Percentiles rank a stretch among this genome's conserved stretches.
phyloP scores from a whole-genome alignment of 2,888 invertebrate genomes.

The Lasioglossum figueresi region DNA sequence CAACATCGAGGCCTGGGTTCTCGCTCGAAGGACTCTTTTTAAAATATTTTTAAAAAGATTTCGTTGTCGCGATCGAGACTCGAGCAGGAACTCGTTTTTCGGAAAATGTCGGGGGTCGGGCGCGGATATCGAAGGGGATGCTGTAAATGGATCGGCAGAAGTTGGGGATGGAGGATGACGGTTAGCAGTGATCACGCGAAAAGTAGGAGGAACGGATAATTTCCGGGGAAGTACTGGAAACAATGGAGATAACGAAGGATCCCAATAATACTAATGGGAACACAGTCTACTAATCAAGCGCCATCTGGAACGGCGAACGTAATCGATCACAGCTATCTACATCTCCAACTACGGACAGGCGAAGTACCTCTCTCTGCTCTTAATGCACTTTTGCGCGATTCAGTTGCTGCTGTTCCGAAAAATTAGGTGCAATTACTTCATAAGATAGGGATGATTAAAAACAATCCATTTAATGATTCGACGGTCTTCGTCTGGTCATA shows the following conservation, averaged over 20 bases:
- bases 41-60: too few species aligned
- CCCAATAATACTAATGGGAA: conserved; percentile 11
- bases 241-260: conserved; percentile 8
- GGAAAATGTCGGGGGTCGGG: not conserved
- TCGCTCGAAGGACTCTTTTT: too few species aligned
- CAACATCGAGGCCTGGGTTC: too few species aligned
- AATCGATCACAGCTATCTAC: not conserved
- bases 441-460: not conserved
- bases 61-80: not conserved
- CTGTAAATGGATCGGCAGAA: not conserved
- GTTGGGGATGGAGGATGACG: not conserved
- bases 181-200: not conserved
- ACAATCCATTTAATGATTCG: not conserved
- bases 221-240: not conserved
- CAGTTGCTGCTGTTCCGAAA: not conserved
- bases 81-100: too few species aligned
- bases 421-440: conserved; percentile 1
- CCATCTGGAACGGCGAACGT: conserved; percentile 1
- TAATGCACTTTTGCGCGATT: not conserved
- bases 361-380: not conserved
- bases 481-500: not conserved
- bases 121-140: not conserved
- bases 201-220: not conserved
- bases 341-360: not conserved
- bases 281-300: conserved; percentile 8